Evolutionary conservation across 2,113 vertebrate genomes (phyloP), one percentile per base, ranked within the genome.

Genomic region (Pseudolaguvia tuberculata): DNA sequence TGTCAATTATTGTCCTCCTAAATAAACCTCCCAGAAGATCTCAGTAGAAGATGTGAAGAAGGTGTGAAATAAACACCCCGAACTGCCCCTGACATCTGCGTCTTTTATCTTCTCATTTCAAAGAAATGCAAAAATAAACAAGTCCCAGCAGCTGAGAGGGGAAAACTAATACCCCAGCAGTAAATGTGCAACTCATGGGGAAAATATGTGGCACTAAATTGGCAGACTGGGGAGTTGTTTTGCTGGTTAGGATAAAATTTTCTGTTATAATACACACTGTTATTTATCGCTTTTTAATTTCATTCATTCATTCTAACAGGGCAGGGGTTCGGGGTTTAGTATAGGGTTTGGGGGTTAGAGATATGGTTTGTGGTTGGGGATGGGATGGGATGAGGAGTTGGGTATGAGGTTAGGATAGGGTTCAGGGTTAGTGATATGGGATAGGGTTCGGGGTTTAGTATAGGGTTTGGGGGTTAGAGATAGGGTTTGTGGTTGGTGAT

Each of bases 71-170:
- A 72, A 72, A 72, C 68, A 72, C 14, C 15, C 21, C 4, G 15
- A 48, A 48, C 39, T 80, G 68, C 48, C 23, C 53, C 39, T 53
- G 5, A 65, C 51, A 63, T 76, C 35, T 21, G 55, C 31, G 25
- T 76, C 35, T 73, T 72, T 75, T 42, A 53, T 55, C 31, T 29
- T 65, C 59, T 67, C 48, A 29, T 72, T 71, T 72, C 61, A 72
- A 14, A 72, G 47, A 48, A 76, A 48, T 66, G 56, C 11, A 35
- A 62, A 71, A 80, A 61, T 50, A 69, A 69, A 76, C 48, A 62
- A 47, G 4, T n/a, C 31, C 50, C 21, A 27, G 31, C 17, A 35
- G 42, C 35, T 48, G 20, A 15, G 15, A 67, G 14, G 14, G 70
- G 6, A 51, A 29, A 20, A 66, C 51, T 3, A 68, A 48, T 35